phyloP scores from a whole-genome alignment of 92 coral and sea anemone species.

The Porites evermanni region DNA sequence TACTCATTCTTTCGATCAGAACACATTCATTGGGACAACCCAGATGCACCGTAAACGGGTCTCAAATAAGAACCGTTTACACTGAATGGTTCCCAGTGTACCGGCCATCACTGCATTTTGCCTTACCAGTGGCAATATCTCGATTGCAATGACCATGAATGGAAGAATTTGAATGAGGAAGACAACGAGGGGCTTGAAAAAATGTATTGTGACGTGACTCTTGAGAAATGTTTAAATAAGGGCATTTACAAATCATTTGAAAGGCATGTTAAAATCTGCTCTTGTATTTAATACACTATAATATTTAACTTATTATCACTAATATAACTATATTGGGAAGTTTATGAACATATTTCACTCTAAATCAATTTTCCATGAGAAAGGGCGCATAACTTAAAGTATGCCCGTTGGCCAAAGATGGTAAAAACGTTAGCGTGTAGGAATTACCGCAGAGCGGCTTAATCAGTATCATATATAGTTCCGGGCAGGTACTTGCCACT shows the following conservation, averaged over 20 bases:
- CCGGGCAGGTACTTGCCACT: no score
- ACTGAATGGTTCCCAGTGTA: conserved; percentile 63
- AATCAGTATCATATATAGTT: no score
- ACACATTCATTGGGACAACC: conserved; percentile 3
- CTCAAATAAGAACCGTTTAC: no score
- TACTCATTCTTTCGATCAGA: neutral
- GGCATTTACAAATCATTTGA: neutral
- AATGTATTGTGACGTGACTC: conserved; percentile 65
- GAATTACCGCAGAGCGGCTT: no score
- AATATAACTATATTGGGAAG: neutral
- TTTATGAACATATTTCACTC: no score
- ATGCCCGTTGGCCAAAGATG: no score
- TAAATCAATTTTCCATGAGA: no score
- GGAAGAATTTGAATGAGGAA: conserved; percentile 59
- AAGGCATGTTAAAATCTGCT: neutral
- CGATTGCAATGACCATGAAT: neutral
- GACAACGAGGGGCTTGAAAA: conserved; percentile 77
- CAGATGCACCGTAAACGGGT: no score
- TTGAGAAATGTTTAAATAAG: neutral
- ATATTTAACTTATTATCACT: neutral
- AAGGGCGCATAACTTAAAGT: no score
- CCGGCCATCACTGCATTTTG: conserved; percentile 65
- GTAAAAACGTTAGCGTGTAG: no score
- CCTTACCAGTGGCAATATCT: conserved; percentile 83
- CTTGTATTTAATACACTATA: no score